phyloP scores from a whole-genome alignment of 2,113 vertebrate genomes.

The Neolamprologus falcicula region DNA sequence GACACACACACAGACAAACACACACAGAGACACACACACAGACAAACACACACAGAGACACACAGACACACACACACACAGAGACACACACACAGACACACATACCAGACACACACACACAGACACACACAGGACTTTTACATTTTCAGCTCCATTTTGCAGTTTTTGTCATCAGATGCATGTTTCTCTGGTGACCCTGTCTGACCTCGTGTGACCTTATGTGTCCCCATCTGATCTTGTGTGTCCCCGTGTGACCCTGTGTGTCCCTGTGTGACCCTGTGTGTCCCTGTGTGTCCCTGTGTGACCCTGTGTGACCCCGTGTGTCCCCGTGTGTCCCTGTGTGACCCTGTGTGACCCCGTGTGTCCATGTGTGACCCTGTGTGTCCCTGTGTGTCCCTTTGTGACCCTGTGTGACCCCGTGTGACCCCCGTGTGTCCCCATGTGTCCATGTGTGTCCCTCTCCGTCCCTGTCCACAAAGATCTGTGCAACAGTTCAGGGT shows the following conservation, averaged over 20 bases:
- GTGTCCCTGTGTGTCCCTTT: fast-evolving
- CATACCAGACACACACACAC: fast-evolving
- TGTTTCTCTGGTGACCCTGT: background rate
- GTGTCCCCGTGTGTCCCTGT: fast-evolving
- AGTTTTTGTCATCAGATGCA: background rate
- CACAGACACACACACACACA: fast-evolving
- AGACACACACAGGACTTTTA: background rate
- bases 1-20: fast-evolving
- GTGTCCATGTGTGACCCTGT: fast-evolving
- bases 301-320: fast-evolving
- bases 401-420: fast-evolving
- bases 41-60: fast-evolving
- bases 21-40: fast-evolving
- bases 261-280: fast-evolving
- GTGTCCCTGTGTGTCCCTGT: fast-evolving
- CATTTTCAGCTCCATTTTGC: background rate
- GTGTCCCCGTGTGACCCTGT: fast-evolving
- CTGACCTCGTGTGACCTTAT: fast-evolving
- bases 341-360: fast-evolving
- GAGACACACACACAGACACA: too few species aligned
- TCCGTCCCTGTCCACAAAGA: fast-evolving
- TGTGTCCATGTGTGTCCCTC: fast-evolving
- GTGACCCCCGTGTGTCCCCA: fast-evolving
- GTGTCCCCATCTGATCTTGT: fast-evolving
- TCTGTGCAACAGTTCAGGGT: background rate